phyloP scores from a whole-genome alignment of 2,113 vertebrate genomes.

The Phalacrocorax carbo region DNA sequence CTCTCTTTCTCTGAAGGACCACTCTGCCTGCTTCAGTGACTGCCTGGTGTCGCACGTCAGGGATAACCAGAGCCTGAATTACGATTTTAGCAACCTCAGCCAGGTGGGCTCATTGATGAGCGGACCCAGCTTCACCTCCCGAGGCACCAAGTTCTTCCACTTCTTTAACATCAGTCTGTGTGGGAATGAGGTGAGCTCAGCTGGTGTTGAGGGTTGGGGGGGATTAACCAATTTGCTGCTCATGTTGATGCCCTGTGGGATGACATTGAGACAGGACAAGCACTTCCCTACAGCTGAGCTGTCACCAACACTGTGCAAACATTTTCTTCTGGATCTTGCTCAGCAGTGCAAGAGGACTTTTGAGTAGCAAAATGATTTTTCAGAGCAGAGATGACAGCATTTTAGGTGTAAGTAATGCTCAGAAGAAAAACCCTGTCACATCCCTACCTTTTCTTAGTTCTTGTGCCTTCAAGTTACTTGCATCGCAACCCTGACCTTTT shows the following conservation, averaged over 20 bases:
- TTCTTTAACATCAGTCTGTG: constrained; percentile 96
- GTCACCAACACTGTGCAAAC: neutral
- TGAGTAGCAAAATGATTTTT: neutral
- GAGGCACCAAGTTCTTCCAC: constrained; percentile 96
- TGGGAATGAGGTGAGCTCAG: constrained; percentile 85
- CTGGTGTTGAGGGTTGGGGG: neutral
- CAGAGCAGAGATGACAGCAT: neutral
- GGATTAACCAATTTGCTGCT: neutral
- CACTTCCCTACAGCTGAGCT: neutral
- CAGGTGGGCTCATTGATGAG: constrained; percentile 86
- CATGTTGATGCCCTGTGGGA: neutral
- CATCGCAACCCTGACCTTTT: neutral
- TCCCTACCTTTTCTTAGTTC: neutral
- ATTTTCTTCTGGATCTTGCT: neutral
- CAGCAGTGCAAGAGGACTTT: neutral
- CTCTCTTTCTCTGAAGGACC: constrained; percentile 80
- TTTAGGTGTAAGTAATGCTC: neutral
- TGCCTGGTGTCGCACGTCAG: constrained; percentile 82
- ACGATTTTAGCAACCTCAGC: constrained; percentile 86
- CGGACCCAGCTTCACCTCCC: constrained; percentile 94
- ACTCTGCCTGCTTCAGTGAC: constrained; percentile 90
- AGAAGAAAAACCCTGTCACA: neutral
- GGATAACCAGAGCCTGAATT: constrained; percentile 84
- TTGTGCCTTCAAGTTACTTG: neutral
- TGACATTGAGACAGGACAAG: neutral